phyloP scores from a whole-genome alignment of 2,888 invertebrate species.

The Drosophila putrida region DNA sequence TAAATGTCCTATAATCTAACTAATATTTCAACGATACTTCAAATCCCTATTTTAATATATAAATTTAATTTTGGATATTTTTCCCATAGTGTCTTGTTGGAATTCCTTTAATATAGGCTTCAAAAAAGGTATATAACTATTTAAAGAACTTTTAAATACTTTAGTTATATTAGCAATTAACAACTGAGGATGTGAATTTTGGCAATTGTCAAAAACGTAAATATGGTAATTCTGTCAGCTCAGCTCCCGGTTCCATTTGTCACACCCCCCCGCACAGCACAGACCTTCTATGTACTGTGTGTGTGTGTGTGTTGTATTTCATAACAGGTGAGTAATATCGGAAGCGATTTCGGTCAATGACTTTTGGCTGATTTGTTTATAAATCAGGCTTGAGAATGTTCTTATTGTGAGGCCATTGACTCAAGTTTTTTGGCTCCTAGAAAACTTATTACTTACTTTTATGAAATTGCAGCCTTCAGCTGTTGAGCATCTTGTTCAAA shows the following conservation, averaged over 20 bases:
- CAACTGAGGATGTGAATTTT: constrained; percentile 56
- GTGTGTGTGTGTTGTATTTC: constrained; percentile 59
- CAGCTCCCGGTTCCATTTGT: constrained; percentile 6
- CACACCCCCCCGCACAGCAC: constrained; percentile 11
- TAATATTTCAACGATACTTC: no score
- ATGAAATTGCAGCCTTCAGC: constrained; percentile 61
- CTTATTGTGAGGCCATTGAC: constrained; percentile 70
- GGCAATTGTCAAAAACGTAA: constrained; percentile 50
- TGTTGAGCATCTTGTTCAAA: constrained; percentile 52
- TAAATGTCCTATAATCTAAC: no score
- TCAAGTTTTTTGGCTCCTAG: constrained; percentile 58
- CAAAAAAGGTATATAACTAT: not conserved
- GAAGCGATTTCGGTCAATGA: constrained; percentile 80
- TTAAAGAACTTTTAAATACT: not conserved
- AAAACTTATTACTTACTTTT: constrained; percentile 70
- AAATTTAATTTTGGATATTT: not conserved
- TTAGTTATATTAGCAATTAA: constrained; percentile 21
- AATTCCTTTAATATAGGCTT: not conserved
- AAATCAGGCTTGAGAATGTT: constrained; percentile 73
- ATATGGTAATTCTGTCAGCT: constrained; percentile 16
- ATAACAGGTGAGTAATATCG: constrained; percentile 80
- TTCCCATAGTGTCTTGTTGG: not conserved
- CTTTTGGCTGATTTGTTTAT: constrained; percentile 78
- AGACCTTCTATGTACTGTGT: constrained; percentile 28
- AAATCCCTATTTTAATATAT: no score